Conservation (phyloP, 1,140 invertebrate species). For the Catajapyx aquilonaris region DNA sequence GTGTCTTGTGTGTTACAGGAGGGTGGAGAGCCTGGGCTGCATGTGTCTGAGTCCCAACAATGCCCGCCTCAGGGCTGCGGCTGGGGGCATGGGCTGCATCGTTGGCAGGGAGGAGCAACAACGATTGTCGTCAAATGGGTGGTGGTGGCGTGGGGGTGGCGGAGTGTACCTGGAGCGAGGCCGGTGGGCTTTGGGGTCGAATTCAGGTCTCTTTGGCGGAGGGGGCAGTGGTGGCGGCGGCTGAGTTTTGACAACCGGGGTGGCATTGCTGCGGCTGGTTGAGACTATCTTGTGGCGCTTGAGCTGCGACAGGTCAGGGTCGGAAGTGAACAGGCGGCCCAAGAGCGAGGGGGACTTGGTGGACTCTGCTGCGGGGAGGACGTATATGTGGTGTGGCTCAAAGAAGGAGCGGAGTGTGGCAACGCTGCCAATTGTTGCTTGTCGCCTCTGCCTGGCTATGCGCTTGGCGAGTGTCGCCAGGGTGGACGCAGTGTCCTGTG, state of each 20-base stretch:
- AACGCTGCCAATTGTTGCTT: too few species aligned
- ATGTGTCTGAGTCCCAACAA: slow-evolving; percentile 9
- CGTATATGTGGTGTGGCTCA: too few species aligned
- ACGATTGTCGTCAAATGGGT: too few species aligned
- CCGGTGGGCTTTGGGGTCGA: slow-evolving; percentile 47
- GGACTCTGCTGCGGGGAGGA: too few species aligned
- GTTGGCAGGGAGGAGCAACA: slow-evolving; percentile 20
- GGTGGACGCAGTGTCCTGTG: too few species aligned
- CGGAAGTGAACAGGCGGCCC: slow-evolving; percentile 59
- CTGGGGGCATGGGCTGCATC: slow-evolving; percentile 8
- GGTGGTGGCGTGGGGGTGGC: slow-evolving; percentile 18
- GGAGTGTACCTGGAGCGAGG: slow-evolving; percentile 57
- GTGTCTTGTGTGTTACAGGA: too few species aligned
- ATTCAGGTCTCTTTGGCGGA: slow-evolving; percentile 17
- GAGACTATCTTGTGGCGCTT: too few species aligned
- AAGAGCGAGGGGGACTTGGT: slow-evolving; percentile 27
- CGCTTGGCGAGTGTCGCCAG: too few species aligned
- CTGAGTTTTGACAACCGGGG: slow-evolving; percentile 44
- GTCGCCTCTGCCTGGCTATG: too few species aligned
- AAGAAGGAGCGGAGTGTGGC: too few species aligned
- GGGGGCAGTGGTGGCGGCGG: too few species aligned
- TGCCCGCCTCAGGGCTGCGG: slow-evolving; percentile 9
- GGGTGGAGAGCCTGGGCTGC: slow-evolving; percentile 3
- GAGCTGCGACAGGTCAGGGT: slow-evolving; percentile 52
- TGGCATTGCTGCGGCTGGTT: slow-evolving; percentile 50